Evolutionary conservation across 2,888 invertebrate genomes (phyloP).

Genomic region (Pedicia rivosa): DNA sequence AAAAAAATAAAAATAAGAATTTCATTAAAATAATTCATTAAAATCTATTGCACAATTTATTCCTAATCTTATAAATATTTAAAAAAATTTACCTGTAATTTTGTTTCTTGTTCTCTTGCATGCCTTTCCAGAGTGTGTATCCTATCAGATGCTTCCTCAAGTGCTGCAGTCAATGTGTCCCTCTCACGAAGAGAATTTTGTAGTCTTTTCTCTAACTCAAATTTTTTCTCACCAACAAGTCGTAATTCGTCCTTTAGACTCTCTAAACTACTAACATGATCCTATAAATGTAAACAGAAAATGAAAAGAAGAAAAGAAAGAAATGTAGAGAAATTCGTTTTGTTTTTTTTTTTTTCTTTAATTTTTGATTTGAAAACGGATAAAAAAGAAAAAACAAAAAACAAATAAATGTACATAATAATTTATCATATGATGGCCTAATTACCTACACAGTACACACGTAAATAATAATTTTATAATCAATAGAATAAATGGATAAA

Average conservation of each 20-base stretch:
- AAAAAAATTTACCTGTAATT: constrained; percentile 24
- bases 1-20: constrained; percentile 3
- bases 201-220: constrained; percentile 70
- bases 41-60: background rate
- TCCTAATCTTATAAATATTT: too few relatives aligned
- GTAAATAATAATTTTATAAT: too few relatives aligned
- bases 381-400: background rate
- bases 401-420: too few relatives aligned
- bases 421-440: too few relatives aligned
- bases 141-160: constrained; percentile 83
- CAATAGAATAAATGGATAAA: too few relatives aligned
- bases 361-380: background rate
- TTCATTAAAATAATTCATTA: background rate
- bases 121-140: constrained; percentile 73
- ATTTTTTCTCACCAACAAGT: constrained; percentile 63
- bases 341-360: background rate
- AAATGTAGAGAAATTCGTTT: background rate
- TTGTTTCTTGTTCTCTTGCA: constrained; percentile 58
- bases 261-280: constrained; percentile 79
- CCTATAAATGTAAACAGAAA: too few relatives aligned
- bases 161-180: constrained; percentile 56
- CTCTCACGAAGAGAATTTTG: constrained; percentile 62
- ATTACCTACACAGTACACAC: too few relatives aligned
- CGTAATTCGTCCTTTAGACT: constrained; percentile 77
- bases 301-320: background rate